Conservation (phyloP, 2,113 vertebrate genomes). For the Athene noctua region DNA sequence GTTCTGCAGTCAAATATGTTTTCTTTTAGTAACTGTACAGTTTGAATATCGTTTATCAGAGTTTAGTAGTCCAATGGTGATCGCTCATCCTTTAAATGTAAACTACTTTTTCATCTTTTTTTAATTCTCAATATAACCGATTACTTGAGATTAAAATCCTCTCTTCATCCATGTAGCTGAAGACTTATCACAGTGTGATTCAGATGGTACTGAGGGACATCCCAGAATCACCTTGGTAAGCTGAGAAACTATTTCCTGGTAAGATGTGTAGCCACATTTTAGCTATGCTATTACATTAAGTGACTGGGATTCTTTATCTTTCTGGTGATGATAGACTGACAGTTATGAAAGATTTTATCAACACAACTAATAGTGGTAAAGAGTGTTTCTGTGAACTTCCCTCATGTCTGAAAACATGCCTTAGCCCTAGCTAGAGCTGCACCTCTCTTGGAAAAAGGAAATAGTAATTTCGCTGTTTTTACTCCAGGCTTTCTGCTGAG, state of each 20-base stretch:
- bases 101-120: background rate
- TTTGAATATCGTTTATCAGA: slow-evolving; percentile 22
- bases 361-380: background rate
- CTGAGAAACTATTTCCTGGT: background rate
- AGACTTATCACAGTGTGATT: slow-evolving; percentile 84
- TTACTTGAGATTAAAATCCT: background rate
- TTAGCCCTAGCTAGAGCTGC: background rate
- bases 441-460: background rate
- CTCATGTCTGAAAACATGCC: background rate
- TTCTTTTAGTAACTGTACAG: slow-evolving; percentile 20
- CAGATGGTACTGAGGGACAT: slow-evolving; percentile 83
- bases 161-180: slow-evolving; percentile 73
- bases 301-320: background rate
- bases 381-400: background rate
- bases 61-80: background rate
- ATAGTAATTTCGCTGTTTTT: background rate
- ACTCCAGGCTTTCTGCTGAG: background rate
- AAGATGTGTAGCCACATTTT: background rate
- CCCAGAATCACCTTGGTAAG: slow-evolving; percentile 70
- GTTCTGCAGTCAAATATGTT: slow-evolving; percentile 23
- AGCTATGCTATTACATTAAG: background rate
- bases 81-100: background rate
- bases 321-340: background rate
- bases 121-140: background rate
- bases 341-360: background rate